Evolutionary conservation across 1,140 invertebrate genomes (phyloP).

Genomic region (Zaprionus ghesquierei): DNA sequence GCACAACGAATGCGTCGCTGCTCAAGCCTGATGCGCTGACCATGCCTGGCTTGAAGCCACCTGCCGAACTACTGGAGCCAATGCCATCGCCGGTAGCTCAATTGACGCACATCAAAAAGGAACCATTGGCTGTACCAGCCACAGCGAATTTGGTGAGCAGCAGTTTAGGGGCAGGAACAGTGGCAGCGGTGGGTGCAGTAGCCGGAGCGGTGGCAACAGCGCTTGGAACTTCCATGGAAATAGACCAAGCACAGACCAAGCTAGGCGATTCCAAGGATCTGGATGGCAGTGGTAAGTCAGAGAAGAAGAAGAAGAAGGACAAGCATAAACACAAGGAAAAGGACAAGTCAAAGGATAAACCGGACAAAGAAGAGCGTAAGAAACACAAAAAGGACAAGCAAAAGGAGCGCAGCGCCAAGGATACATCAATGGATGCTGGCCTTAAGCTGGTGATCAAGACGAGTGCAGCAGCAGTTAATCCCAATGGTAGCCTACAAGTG

Average conservation of each 20-base stretch:
- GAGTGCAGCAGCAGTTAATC: conserved; percentile 27
- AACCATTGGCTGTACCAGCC: conserved; percentile 9
- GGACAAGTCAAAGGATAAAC: conserved; percentile 85
- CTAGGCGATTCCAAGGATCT: conserved; percentile 79
- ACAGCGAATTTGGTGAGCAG: background rate
- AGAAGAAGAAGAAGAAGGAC: conserved; percentile 87
- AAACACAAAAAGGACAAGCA: conserved; percentile 87
- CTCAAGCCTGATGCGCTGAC: conserved; percentile 68
- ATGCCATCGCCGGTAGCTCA: conserved; percentile 35
- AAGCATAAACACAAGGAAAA: conserved; percentile 87
- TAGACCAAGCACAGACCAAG: conserved; percentile 56
- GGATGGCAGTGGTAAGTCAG: conserved; percentile 50
- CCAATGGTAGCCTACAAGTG: conserved; percentile 55
- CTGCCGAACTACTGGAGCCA: conserved; percentile 69
- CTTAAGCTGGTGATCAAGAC: conserved; percentile 67
- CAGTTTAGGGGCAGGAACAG: background rate
- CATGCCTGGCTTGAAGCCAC: conserved; percentile 69
- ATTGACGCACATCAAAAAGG: conserved; percentile 50
- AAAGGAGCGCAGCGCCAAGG: conserved; percentile 83
- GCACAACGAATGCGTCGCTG: conserved; percentile 60
- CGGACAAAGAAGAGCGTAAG: conserved; percentile 84
- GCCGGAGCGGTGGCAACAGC: background rate
- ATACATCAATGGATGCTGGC: conserved; percentile 66
- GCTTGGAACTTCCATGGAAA: conserved; percentile 27
- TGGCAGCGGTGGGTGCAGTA: background rate